Conservation (phyloP, 2,888 invertebrate genomes). For the Hydropsyche betteni region DNA sequence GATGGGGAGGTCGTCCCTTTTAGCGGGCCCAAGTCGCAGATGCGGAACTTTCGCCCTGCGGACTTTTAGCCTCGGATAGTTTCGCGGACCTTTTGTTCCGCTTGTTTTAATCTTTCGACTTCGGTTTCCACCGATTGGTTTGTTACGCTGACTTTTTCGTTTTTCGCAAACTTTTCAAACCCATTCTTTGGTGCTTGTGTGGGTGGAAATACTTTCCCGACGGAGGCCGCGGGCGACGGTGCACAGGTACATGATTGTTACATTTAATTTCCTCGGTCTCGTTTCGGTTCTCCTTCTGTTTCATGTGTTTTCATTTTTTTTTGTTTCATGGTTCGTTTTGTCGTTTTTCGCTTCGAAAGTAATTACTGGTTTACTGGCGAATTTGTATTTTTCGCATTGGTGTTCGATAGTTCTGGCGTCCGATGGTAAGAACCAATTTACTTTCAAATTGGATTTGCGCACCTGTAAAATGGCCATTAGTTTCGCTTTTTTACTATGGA, state of each 20-base stretch:
- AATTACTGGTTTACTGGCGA: slow-evolving; percentile 43
- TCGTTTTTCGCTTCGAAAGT: slow-evolving; percentile 36
- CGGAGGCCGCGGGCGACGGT: not conserved
- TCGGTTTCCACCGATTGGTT: slow-evolving; percentile 45
- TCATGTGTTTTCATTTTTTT: slow-evolving; percentile 6
- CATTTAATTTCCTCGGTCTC: slow-evolving; percentile 39
- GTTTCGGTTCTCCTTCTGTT: slow-evolving; percentile 11
- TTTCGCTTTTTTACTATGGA: no score
- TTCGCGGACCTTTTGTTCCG: slow-evolving; percentile 44
- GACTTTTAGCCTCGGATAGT: slow-evolving; percentile 38
- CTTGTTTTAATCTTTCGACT: slow-evolving; percentile 46
- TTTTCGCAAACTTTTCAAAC: slow-evolving; percentile 35
- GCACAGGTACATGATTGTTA: slow-evolving; percentile 40
- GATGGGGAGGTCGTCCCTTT: not conserved
- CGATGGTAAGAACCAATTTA: slow-evolving; percentile 2
- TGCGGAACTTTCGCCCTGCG: slow-evolving; percentile 35
- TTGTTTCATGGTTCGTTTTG: not conserved
- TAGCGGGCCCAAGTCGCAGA: slow-evolving; percentile 16
- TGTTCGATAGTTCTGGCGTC: not conserved
- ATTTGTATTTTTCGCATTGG: slow-evolving; percentile 40
- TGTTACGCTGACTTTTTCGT: slow-evolving; percentile 40
- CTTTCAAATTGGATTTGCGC: slow-evolving; percentile 1
- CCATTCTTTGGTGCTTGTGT: no score
- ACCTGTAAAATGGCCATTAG: no score
- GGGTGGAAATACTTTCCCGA: no score